phyloP scores from a whole-genome alignment of 1,140 invertebrate species.

The Sinella curviseta region DNA sequence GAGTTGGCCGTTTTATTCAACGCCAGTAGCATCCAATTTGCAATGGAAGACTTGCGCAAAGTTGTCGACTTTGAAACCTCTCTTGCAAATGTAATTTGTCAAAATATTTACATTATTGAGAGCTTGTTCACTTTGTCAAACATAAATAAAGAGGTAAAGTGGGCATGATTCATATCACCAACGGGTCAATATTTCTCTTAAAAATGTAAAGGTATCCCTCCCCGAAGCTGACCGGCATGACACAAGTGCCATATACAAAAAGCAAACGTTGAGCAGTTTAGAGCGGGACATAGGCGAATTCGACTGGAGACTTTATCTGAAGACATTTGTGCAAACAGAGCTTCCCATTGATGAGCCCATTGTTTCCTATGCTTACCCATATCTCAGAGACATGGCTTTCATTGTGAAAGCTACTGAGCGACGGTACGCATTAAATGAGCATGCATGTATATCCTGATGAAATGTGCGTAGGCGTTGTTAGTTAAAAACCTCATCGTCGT shows the following conservation, averaged over 20 bases:
- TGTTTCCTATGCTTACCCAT: slow-evolving; percentile 76
- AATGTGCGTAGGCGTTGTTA: too few relatives aligned
- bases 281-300: slow-evolving; percentile 70
- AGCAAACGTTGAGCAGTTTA: slow-evolving; percentile 67
- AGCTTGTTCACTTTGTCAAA: not conserved
- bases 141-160: not conserved
- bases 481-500: too few relatives aligned
- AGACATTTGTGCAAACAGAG: slow-evolving; percentile 65
- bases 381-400: slow-evolving; percentile 74
- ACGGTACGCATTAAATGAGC: slow-evolving; percentile 60
- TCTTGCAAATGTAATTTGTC: slow-evolving; percentile 68
- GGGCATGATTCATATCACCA: too few relatives aligned
- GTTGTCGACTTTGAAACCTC: slow-evolving; percentile 75
- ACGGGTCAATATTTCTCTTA: too few relatives aligned
- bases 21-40: slow-evolving; percentile 63
- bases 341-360: slow-evolving; percentile 70
- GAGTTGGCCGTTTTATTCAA: slow-evolving; percentile 73
- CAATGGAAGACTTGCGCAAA: slow-evolving; percentile 64
- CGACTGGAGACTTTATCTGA: slow-evolving; percentile 75
- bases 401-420: slow-evolving; percentile 68
- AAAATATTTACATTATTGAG: not conserved
- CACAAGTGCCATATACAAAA: slow-evolving; percentile 73
- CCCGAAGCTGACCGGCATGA: slow-evolving; percentile 81
- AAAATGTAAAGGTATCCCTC: slow-evolving; percentile 68
- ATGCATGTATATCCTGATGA: not conserved